Evolutionary conservation across 2,888 invertebrate species (phyloP), one percentile per base, ranked within the genome.

Genomic region (Baccha elongata): DNA sequence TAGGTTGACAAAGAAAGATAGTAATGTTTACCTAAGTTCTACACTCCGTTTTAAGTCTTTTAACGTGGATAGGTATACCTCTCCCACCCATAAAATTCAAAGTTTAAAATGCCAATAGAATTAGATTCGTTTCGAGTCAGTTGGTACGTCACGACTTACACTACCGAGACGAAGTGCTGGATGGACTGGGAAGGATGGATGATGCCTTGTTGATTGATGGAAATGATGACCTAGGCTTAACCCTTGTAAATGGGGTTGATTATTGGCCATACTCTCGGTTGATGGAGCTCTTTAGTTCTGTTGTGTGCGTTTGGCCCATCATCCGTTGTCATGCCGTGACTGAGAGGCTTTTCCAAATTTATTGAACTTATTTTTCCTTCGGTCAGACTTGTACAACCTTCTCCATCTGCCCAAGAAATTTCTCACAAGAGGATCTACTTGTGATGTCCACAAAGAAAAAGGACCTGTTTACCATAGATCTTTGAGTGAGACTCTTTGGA

Each of bases 381-480:
- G 37, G 37, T 23, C 29, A 44, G 44, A 72, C 42, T 44, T 58
- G 11, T 32, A 8, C 29, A 8, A 5, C 29, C 29, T 7, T 4
- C 29, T 8, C 8, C 23, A 32, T 32, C 8, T 32, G 3, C 29
- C 29, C 29, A 8, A 8, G 8, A 32, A 8, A 5, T 8, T 8
- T 32, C 2, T 32, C 29, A 8, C n/a, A 78, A 78, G 72, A 35
- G 64, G 48, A 68, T 72, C 67, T 68, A 83, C 83, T 78, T 83
- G 68, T 78, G n/a, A n/a, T n/a, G 78, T 83, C 78, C 78, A 78
- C 81, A 81, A 76, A 48, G 64, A 68, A 83, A 75, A 74, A 23
- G 21, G 83, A 40, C 62, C 78, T 83, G 72, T 83, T 83, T 78
- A 64, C 72, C 37, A 78, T 78, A 71, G 71, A 71, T 65, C 71